Evolutionary conservation across 1,140 invertebrate genomes (phyloP).

Genomic region (Listronotus bonariensis): DNA sequence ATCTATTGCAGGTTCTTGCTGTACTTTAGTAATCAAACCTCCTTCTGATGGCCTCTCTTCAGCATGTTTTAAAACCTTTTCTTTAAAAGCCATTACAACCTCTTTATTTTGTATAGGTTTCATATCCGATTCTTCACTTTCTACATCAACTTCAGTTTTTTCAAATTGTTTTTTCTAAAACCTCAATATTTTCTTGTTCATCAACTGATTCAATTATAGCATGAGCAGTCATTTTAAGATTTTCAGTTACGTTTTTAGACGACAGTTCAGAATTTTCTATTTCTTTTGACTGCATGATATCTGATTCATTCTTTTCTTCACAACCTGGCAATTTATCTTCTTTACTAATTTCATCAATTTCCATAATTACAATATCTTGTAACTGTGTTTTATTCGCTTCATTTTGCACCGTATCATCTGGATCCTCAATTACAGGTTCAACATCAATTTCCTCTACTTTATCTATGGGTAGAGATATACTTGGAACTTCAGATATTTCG

Average conservation of each 20-base stretch:
- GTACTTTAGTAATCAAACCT: no score
- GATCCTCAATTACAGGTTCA: constrained; percentile 15
- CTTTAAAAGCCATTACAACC: no score
- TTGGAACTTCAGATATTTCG: constrained; percentile 11
- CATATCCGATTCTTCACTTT: no score
- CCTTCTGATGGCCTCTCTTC: no score
- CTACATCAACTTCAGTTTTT: no score
- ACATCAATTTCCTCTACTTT: not conserved
- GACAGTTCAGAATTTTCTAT: constrained; percentile 4
- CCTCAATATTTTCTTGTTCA: no score
- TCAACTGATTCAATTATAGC: no score
- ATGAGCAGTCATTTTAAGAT: no score
- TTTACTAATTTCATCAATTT: not conserved
- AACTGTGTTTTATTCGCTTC: not conserved
- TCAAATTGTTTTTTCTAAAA: no score
- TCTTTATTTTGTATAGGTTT: no score
- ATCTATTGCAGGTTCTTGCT: no score
- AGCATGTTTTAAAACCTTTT: no score
- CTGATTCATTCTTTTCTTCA: not conserved
- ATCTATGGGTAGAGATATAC: not conserved
- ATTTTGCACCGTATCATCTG: constrained; percentile 8
- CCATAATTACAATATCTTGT: constrained; percentile 1
- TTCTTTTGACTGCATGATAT: not conserved
- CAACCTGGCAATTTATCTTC: not conserved
- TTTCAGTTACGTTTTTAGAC: constrained; percentile 4